These are phyloP conservation scores for Drosophila trichaetosa DNA, from an alignment of 2,888 invertebrate species.

Conservation along the genomic window DNA sequence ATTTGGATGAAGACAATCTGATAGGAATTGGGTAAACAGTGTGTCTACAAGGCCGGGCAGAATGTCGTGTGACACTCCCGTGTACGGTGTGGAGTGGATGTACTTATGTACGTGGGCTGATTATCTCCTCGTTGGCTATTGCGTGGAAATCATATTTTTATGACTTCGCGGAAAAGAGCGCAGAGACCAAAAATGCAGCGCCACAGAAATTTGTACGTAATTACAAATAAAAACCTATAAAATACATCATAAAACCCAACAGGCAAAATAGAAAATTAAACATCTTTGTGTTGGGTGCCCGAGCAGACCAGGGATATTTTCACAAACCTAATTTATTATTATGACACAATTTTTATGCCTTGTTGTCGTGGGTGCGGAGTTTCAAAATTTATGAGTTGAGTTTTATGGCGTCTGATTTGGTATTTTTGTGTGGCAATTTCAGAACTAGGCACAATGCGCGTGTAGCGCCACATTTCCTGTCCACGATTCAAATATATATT, in stretches of 20 bases:
- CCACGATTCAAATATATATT: conserved; percentile 33
- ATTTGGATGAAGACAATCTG: conserved; percentile 49
- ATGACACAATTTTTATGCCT: conserved; percentile 74
- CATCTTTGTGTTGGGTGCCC: conserved; percentile 25
- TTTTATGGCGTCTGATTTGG: conserved; percentile 71
- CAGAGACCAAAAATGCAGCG: conserved; percentile 24
- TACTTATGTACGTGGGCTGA: conserved; percentile 25
- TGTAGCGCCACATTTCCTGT: conserved; percentile 80
- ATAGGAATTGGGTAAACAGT: conserved; percentile 18
- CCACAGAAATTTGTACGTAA: conserved; percentile 76
- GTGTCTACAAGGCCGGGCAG: conserved; percentile 18
- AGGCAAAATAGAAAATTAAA: conserved; percentile 38
- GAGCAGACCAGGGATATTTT: conserved; percentile 54
- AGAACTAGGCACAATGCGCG: conserved; percentile 41
- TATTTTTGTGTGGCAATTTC: conserved; percentile 56
- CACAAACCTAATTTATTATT: conserved; percentile 66
- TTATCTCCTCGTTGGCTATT: conserved; percentile 25
- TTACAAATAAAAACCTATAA: conserved; percentile 80
- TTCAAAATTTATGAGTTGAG: conserved; percentile 72
- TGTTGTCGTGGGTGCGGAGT: conserved; percentile 54
- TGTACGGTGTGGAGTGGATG: conserved; percentile 18
- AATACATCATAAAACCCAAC: conserved; percentile 65
- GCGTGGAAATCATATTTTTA: conserved; percentile 68
- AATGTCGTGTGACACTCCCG: conserved; percentile 55
- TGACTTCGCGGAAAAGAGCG: conserved; percentile 71